Conservation (phyloP, 2,888 invertebrate species). For the Spodoptera picta region DNA sequence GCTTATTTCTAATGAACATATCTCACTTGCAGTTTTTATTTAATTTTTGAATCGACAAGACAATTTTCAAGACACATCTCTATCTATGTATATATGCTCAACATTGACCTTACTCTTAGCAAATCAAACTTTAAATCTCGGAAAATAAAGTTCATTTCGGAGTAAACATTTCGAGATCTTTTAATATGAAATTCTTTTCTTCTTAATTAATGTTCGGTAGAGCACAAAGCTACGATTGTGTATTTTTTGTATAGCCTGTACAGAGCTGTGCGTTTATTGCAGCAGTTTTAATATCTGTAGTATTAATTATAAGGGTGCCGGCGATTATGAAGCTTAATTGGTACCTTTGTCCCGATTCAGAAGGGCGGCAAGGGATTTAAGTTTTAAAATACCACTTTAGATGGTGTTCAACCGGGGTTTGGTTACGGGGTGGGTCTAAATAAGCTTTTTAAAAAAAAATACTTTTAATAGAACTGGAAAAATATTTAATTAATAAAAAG, state of each 20-base stretch:
- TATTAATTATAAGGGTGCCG: slow-evolving; percentile 82
- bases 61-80: slow-evolving; percentile 70
- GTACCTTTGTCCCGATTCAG: slow-evolving; percentile 75
- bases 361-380: slow-evolving; percentile 70
- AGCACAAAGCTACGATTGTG: slow-evolving; percentile 82
- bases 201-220: slow-evolving; percentile 85
- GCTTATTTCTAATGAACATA: too few relatives aligned
- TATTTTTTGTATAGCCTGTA: slow-evolving; percentile 75
- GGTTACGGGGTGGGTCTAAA: too few relatives aligned
- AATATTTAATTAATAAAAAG: too few relatives aligned
- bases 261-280: slow-evolving; percentile 71
- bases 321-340: slow-evolving; percentile 82
- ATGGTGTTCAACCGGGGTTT: slow-evolving; percentile 59
- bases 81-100: slow-evolving; percentile 56
- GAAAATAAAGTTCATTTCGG: slow-evolving; percentile 60
- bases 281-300: slow-evolving; percentile 81
- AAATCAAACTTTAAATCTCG: slow-evolving; percentile 48
- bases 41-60: slow-evolving; percentile 21
- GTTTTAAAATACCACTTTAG: slow-evolving; percentile 69
- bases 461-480: too few relatives aligned
- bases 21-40: slow-evolving; percentile 6
- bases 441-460: too few relatives aligned
- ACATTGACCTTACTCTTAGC: slow-evolving; percentile 49
- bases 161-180: slow-evolving; percentile 61
- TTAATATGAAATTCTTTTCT: slow-evolving; percentile 70